Base-by-base conservation (phyloP, 2,888 invertebrate genomes). In the Mesorhabditis spiculigera region DNA sequence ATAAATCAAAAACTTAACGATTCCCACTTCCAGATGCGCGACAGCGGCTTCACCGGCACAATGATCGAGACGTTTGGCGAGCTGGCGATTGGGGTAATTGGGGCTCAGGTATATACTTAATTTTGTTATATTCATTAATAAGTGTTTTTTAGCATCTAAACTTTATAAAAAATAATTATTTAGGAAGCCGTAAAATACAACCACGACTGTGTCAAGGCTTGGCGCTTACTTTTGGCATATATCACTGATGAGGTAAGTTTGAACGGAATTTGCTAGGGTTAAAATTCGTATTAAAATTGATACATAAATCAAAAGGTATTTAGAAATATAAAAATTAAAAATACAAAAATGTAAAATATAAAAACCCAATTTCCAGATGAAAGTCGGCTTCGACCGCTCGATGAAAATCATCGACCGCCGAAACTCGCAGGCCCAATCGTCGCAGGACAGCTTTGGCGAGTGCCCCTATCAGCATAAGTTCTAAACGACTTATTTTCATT, bases 41-140 rank as follows among this genome's bases (percentile, higher is more conserved):
- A 79, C 65, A 74, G 74, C 16, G 79, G 79, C 42, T 79, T 79
- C 72, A 76, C 76, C 42, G 77, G 77, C 0, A 71, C 72, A 43
- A 79, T 79, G 79, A 79, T 79, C 65, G 79, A 79, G 66, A 74
- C 77, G 41, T 79, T 79, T 61, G 79, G 79, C 16, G 79, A 79
- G 64, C 75, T 76, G 5, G 73, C 79, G 2, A 75, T 79, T 1
- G 71, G 75, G 5, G 73, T 79, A 10, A 79, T 79, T 44, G 79
- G 76, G n/a, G 71, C 79, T 13, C 76, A 76, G 68, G 74, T 73
- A 65, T 43, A 41, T 43, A 5, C 10, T 50, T n/a, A 10, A 44
- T 42, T n/a, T 10, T 66, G n/a, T n/a, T 66, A 8, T 4, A 66
- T 5, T 50, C 8, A 43, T 28, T 28, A 28, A 28, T 28, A 28